Evolutionary conservation across 2,797 vertebrate genomes (phyloP), one percentile per base, ranked within the genome.

Genomic region (Arremon aurantiirostris): DNA sequence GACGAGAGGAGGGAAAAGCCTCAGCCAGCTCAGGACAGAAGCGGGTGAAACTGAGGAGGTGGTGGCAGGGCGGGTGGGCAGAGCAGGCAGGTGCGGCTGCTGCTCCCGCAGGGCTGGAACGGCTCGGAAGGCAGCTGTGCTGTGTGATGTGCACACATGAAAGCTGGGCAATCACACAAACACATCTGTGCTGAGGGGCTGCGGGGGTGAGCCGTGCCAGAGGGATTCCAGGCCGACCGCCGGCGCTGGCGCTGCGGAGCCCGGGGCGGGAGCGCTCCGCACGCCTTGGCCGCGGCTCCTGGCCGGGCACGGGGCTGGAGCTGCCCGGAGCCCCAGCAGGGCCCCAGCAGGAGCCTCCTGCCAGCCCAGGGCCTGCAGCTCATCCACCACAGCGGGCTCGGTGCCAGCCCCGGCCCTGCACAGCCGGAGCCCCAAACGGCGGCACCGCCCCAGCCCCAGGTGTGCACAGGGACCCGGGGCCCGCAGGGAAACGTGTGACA

Each of bases 211-310:
- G 47, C 0, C 3, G 39, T 3, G 0, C 4, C 85, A 11, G 21
- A 57, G 56, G 6, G 19, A 52, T 23, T 4, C 34, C 34, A 35
- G 39, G 7, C 28, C 0, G 1, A 6, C 4, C 0, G 2, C 52
- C 0, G 2, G 8, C 0, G 0, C 57, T 30, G 72, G 64, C 59
- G 39, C 75, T 24, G 47, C 0, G 5, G 37, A 26, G 28, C 26
- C 26, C 0, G 2, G 41, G 26, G 9, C 0, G 0, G n/a, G 52
- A n/a, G 30, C 6, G 5, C 34, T n/a, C 1, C 0, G 10, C 0
- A 0, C 11, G 39, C 71, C 39, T 39, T 6, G 61, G 76, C 55
- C 10, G 24, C 0, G 17, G 27, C 26, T 5, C 24, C 26, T 0
- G 7, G 3, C 19, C 11, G 41, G 41, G 8, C 11, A 42, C 11